Base-by-base conservation (phyloP, 92 coral and sea anemone genomes). In the Porites lobata region DNA sequence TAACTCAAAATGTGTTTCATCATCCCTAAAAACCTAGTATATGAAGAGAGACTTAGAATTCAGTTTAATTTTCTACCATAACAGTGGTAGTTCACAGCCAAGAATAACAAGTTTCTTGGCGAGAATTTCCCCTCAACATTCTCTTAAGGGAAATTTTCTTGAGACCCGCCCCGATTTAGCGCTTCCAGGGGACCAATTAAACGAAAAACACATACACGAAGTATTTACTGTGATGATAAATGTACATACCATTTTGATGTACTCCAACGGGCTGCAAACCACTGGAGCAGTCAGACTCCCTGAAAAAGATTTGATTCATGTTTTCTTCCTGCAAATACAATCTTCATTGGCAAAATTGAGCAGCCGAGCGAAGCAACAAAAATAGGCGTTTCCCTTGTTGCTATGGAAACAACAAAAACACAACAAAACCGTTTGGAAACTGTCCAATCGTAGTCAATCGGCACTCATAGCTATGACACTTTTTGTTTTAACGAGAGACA, bases 381-480 rank as follows among this genome's bases (percentile, higher is more conserved):
- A 14, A 1, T 38, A 12, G 12, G 64, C 80, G 53, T 6, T 57
- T n/a, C 21, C 18, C 64, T 13, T 26, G 19, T 22, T 76, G 7
- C 15, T 20, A n/a, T 52, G 78, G 50, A 24, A 29, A 77, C 81
- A 14, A 10, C 2, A 77, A 29, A 13, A 59, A 58, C 9, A 29
- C 1, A 24, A 47, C 9, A 12, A 77, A 59, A 58, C 7, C 18
- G 12, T 53, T 17, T 7, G 20, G 53, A 0, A 58, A 24, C 26
- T 56, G 24, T 17, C 79, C 79, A 75, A 75, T 54, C 10, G 20
- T 21, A 26, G 65, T 24, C 14, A 21, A 26, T 47, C 79, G 79
- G 79, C 50, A 21, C 14, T 6, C 12, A 7, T 52, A 5, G 1
- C 76, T 29, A 29, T 29, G 32, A 29, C 32, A 29, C 32, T 2